Evolutionary conservation across 1,140 invertebrate species (phyloP), one percentile per base, ranked within the genome.

Genomic region (Asobara japonica): DNA sequence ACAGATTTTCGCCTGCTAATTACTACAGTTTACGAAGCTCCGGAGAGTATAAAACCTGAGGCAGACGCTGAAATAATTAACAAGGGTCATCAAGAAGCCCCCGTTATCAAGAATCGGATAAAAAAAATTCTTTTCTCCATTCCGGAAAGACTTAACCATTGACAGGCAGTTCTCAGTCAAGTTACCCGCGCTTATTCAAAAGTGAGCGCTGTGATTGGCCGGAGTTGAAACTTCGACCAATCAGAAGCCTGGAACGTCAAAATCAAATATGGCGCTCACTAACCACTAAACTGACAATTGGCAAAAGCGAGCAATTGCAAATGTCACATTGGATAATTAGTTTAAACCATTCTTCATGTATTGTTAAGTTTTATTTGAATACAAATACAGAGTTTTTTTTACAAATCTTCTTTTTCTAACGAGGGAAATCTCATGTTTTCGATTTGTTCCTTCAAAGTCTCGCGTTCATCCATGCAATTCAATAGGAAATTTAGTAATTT

Each of bases 1-100:
- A 60, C 31, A 10, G 78, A 84, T 30, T 84, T 84, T 30, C 70
- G 27, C 20, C 51, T 80, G 16, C 36, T 80, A 18, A 77, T 62
- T 45, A 65, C 82, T 8, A 75, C 33, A 30, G 70, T 82, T 13
- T 80, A 78, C 36, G 61, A 75, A 67, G 16, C 79, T 18, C 65
- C 77, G 20, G 3, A 64, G 4, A 41, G 33, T 20, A 33, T 16
- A 27, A 3, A 8, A 0, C 10, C 7, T 11, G 60, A 31, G 36
- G 11, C 13, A 10, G 38, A 13, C 61, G 18, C 38, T 64, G n/a
- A 13, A 71, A 36, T 45, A 72, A 25, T 29, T 27, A 22, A 25
- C n/a, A 16, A 41, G 20, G 38, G 13, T 10, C 10, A 1, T 38
- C 8, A 38, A 10, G 51, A 20, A 60, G 51, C 20, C 20, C n/a